Base-by-base conservation (phyloP, 2,797 vertebrate species). In the Galago senegalensis region DNA sequence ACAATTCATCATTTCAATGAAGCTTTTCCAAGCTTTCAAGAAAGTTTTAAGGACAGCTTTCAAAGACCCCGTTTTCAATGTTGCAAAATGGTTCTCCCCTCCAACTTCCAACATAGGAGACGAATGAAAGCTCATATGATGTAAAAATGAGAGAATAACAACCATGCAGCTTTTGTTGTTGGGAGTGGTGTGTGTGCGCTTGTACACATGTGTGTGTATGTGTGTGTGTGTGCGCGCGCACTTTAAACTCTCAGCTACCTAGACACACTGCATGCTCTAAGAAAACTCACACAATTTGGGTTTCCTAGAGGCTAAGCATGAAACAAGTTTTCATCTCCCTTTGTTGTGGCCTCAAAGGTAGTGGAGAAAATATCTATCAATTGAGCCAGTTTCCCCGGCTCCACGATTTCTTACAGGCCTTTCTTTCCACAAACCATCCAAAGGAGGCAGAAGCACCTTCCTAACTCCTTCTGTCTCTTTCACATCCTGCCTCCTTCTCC, bases 281-380 rank as follows among this genome's bases (percentile, higher is more conserved):
- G 79, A 77, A n/a, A 34, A 86, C 37, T 23, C 80, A 53, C 61
- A 53, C 61, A 58, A 65, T 34, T 65, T 8, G 27, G 18, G 80
- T 46, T 79, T 97, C 88, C 82, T 77, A 40, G 27, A 69, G 88
- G 67, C 37, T 37, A 82, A 93, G 81, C n/a, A 29, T 2, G 13
- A 93, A 67, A 53, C 27, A 73, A 76, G 60, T 69, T 58, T 89
- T 21, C 31, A 8, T 25, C 40, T 53, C 34, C 31, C 53, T 89
- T 7, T 29, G 21, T 12, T 10, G 7, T 1, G 46, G 21, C 31
- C 16, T 2, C 60, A 75, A 40, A 53, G 65, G 43, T 16, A 60
- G 56, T 0, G 31, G 8, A 91, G 58, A 49, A 60, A 81, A 73
- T 25, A 60, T 9, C 10, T 3, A 46, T 43, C 31, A 4, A 4